Evolutionary conservation across 2,888 invertebrate species (phyloP), one percentile per base, ranked within the genome.

Genomic region (Nudaria mundana): DNA sequence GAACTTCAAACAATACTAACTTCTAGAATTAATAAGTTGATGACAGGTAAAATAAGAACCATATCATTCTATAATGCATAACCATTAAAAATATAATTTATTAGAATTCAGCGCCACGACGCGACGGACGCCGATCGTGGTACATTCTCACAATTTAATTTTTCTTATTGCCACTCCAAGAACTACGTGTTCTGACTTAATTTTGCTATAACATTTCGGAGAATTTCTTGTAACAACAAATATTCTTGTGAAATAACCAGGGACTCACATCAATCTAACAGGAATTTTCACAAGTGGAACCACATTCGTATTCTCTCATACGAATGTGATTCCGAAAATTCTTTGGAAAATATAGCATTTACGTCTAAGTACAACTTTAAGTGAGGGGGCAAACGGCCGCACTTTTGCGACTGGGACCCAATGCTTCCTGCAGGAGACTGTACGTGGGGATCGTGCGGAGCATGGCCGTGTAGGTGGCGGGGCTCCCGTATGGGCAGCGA

Each of bases 171-270:
- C 15, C 18, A 23, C 25, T 10, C 4, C 2, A 13, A 18, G 30
- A 11, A 26, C 11, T 13, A 31, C 14, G 25, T 13, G 7, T 24
- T 25, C 10, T 7, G 18, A 3, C 18, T 18, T 34, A 34, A 34
- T 34, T 34, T 18, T 26, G 12, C 18, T 12, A 34, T n/a, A 34
- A 25, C 12, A 25, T 34, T 34, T 34, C 5, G 25, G 11, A 25
- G 18, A 18, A 8, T 34, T 15, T 18, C 25, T 11, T 34, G 11
- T 25, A 26, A 16, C 25, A 18, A 18, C n/a, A n/a, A 18, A 34
- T 26, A 34, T 34, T 26, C 33, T 10, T 26, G 13, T 8, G 6
- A 18, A 34, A 18, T 16, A 28, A 10, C 16, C 14, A 34, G 13
- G 25, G 26, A 12, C 12, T 12, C 12, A n/a, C 34, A 26, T 25